Percentiles rank a stretch among this genome's conserved stretches.
Evolutionary conservation across 2,797 vertebrate species (phyloP).

Genomic region (Hippoglossus hippoglossus): DNA sequence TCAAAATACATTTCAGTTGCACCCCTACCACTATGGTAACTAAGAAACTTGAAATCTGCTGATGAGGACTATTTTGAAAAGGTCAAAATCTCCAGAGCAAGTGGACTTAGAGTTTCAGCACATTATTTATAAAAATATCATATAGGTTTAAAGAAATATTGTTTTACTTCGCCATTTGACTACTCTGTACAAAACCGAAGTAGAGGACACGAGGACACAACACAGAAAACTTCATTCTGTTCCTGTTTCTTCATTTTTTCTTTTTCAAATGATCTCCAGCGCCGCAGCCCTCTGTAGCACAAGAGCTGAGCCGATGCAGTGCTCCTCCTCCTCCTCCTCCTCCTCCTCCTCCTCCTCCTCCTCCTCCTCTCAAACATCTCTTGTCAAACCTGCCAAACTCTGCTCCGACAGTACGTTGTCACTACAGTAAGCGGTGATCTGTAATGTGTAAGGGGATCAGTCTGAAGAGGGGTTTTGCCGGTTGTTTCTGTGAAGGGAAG

Average conservation of each 20-base stretch:
- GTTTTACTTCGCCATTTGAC: background rate
- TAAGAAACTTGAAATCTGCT: background rate
- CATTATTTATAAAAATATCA: background rate
- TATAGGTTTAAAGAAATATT: too few relatives aligned
- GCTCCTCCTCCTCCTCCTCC: constrained; percentile 22
- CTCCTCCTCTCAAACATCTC: constrained; percentile 6
- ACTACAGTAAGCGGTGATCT: constrained; percentile 11
- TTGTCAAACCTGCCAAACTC: constrained; percentile 52
- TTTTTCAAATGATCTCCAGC: constrained; percentile 12
- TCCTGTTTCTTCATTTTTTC: background rate
- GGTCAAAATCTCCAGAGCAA: constrained; percentile 13
- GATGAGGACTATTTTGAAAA: background rate
- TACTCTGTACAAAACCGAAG: background rate
- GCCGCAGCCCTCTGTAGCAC: constrained; percentile 64
- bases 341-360: constrained; percentile 1
- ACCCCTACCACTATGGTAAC: background rate
- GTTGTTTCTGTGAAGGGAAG: constrained; percentile 9
- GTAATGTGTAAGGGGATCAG: constrained; percentile 10
- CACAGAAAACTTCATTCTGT: background rate
- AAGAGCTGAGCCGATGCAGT: constrained; percentile 37
- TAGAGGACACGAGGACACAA: background rate
- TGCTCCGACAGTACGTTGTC: constrained; percentile 18
- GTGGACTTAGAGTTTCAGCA: background rate
- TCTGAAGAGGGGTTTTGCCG: constrained; percentile 3
- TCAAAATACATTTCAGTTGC: background rate